Evolutionary conservation across 2,888 invertebrate species (phyloP).

Genomic region (Apodemia zela): DNA sequence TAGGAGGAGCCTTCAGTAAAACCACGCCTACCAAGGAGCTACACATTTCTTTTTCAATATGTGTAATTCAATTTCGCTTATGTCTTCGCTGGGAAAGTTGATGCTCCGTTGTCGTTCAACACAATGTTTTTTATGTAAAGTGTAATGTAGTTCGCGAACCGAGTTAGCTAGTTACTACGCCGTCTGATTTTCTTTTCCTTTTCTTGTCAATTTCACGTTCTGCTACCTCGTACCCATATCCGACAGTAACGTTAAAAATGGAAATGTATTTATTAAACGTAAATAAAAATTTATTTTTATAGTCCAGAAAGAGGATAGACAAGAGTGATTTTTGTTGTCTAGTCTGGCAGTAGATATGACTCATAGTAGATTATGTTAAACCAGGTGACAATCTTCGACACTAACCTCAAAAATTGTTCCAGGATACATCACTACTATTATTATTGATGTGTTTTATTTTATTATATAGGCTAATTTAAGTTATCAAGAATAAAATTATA

Average conservation of each 20-base stretch:
- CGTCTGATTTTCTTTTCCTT: slow-evolving; percentile 60
- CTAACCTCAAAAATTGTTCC: too few species aligned
- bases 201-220: slow-evolving; percentile 38
- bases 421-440: too few species aligned
- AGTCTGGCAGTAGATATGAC: too few species aligned
- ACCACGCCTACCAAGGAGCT: slow-evolving; percentile 79
- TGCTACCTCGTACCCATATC: slow-evolving; percentile 5
- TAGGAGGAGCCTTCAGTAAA: slow-evolving; percentile 71
- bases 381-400: too few species aligned
- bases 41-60: slow-evolving; percentile 81
- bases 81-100: slow-evolving; percentile 81
- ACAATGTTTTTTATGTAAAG: slow-evolving; percentile 81
- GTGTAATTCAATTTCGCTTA: slow-evolving; percentile 81
- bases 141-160: slow-evolving; percentile 78
- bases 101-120: slow-evolving; percentile 79
- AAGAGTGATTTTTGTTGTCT: too few species aligned
- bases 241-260: background rate
- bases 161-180: slow-evolving; percentile 66
- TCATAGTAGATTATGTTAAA: too few species aligned
- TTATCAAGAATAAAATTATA: too few species aligned
- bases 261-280: background rate
- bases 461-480: too few species aligned
- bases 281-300: background rate
- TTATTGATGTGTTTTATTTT: too few species aligned
- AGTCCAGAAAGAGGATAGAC: too few species aligned